Base-by-base conservation (phyloP, 2,113 vertebrate genomes). In the Halichoeres trimaculatus region DNA sequence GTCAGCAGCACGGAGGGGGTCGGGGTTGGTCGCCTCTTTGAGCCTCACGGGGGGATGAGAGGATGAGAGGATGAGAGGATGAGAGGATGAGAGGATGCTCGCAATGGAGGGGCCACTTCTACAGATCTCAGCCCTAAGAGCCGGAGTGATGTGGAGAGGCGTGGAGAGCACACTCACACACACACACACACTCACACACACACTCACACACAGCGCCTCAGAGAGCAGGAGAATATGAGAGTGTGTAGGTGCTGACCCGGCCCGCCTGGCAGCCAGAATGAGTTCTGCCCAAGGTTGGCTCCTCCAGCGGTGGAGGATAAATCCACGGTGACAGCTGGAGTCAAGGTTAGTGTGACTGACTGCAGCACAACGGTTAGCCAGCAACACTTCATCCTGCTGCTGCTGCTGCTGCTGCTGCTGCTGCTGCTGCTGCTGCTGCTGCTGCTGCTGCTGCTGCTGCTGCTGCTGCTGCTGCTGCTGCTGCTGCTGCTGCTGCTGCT, bases 251-350 rank as follows among this genome's bases (percentile, higher is more conserved):
- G 26, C 54, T n/a, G 52, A 35, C 22, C 71, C 26, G 0, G 65
- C 70, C 50, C 40, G 16, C 55, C 81, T n/a, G 38, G 13, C 4
- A 35, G 48, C 48, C 70, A 54, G 43, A 7, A 3, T 7, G 68
- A 45, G 30, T 12, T 62, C 53, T 7, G 57, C 58, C 55, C 74
- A 56, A 50, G 83, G 80, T 67, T 68, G 68, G 62, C 30, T 60
- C 83, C 66, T 66, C 19, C 34, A 61, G 62, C 65, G 10, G n/a
- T 10, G 0, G 61, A 53, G 51, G 70, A 71, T 71, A 68, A 56
- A 80, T 84, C 22, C 41, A 61, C 60, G 36, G 48, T 16, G 81
- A 77, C 81, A 77, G 75, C 67, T 20, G 0, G 19, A 81, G 68
- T 78, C 66, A 68, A 80, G 82, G 82, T 77, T 71, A 43, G 38